Evolutionary conservation across 2,797 vertebrate genomes (phyloP).

Genomic region (Hozukius guyotensis): DNA sequence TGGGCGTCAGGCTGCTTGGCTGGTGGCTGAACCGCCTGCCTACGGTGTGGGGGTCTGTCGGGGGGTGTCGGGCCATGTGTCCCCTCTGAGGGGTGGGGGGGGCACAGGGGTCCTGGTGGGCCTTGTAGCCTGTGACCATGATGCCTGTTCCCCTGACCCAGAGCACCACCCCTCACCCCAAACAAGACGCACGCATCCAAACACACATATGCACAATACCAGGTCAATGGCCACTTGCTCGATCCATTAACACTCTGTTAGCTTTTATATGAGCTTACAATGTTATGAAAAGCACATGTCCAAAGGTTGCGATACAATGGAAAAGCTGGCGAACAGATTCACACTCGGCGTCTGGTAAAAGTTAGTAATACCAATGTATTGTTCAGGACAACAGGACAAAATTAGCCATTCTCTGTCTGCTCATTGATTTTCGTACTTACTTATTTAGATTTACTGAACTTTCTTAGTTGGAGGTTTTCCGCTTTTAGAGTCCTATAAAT

Average conservation of each 20-base stretch:
- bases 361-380: background rate
- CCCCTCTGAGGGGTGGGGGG: constrained; percentile 34
- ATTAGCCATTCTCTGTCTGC: background rate
- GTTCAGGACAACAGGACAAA: background rate
- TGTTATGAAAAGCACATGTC: constrained; percentile 50
- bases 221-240: constrained; percentile 62
- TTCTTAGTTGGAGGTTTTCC: background rate
- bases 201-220: constrained; percentile 58
- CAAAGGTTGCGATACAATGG: constrained; percentile 36
- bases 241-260: constrained; percentile 57
- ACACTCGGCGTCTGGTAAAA: background rate
- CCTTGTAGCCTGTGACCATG: constrained; percentile 74
- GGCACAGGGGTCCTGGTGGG: constrained; percentile 61
- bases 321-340: constrained; percentile 23
- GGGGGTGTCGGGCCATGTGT: constrained; percentile 70
- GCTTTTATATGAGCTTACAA: constrained; percentile 53
- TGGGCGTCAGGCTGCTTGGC: constrained; percentile 69
- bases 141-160: constrained; percentile 71
- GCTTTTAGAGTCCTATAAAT: background rate
- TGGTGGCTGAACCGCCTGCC: constrained; percentile 57
- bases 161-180: constrained; percentile 63
- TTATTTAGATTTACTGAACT: too few relatives aligned
- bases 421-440: background rate
- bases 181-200: constrained; percentile 51
- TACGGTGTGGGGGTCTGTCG: constrained; percentile 64